Conservation (phyloP, 2,888 invertebrate species). For the Crepidodera aurea region DNA sequence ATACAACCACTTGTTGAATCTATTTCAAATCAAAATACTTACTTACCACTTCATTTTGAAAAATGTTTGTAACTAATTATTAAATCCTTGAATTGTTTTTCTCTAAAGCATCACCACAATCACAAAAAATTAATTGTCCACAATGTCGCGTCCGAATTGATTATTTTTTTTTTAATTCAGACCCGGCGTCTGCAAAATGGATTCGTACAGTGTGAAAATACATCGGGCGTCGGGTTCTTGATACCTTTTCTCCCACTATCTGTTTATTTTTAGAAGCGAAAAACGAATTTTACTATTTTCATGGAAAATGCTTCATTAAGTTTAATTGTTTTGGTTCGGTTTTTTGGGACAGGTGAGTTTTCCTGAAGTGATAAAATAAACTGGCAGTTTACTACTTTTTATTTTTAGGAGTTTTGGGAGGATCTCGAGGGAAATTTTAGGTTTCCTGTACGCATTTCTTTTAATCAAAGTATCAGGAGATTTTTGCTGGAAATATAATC, state of each 20-base stretch:
- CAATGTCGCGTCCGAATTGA: neutral
- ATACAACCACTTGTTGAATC: constrained; percentile 25
- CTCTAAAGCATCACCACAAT: constrained; percentile 12
- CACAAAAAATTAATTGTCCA: neutral
- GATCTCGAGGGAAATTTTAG: too few species aligned
- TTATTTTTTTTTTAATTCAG: constrained; percentile 26
- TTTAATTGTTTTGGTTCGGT: constrained; percentile 28
- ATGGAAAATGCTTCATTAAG: constrained; percentile 31
- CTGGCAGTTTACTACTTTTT: too few species aligned
- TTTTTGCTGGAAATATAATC: too few species aligned
- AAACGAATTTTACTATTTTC: constrained; percentile 39
- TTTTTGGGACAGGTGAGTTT: constrained; percentile 20
- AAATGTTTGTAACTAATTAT: neutral
- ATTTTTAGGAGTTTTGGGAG: too few species aligned
- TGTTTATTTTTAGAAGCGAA: constrained; percentile 38
- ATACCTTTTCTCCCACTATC: constrained; percentile 36
- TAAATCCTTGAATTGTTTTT: constrained; percentile 9
- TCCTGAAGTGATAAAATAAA: too few species aligned
- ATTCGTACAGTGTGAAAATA: constrained; percentile 36
- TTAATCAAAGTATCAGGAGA: too few species aligned
- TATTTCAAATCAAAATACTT: constrained; percentile 4
- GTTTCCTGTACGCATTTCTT: too few species aligned
- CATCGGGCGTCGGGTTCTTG: constrained; percentile 28
- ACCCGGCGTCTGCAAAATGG: constrained; percentile 36
- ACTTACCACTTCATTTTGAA: constrained; percentile 34